A percentile compares a stretch with the other conserved stretches of the same genome.
Evolutionary conservation across 2,113 vertebrate species (phyloP).

Genomic region (Picathartes gymnocephalus): DNA sequence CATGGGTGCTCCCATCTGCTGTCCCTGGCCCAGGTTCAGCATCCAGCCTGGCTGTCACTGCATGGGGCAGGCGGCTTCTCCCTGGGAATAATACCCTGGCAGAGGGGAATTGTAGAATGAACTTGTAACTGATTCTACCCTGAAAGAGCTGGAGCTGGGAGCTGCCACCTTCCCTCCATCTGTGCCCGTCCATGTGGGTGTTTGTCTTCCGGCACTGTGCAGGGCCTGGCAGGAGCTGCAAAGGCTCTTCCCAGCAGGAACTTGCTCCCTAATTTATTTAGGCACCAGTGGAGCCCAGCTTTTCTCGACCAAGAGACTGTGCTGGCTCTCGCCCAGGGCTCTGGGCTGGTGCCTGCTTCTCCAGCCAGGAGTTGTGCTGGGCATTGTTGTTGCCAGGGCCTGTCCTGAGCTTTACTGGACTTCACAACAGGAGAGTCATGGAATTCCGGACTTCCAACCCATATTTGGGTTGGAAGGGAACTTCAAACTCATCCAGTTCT

Average conservation of each 20-base stretch:
- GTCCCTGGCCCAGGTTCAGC: not conserved
- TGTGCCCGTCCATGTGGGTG: not conserved
- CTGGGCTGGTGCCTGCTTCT: not conserved
- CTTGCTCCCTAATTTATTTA: not conserved
- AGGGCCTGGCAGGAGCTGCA: not conserved
- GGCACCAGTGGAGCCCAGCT: not conserved
- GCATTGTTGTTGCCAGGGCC: not conserved
- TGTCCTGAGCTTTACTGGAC: not conserved
- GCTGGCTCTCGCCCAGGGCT: not conserved
- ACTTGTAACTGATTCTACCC: not conserved
- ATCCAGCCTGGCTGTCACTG: not conserved
- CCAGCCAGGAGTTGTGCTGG: not conserved
- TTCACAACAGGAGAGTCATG: not conserved
- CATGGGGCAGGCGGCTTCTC: not conserved
- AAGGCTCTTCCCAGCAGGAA: not conserved
- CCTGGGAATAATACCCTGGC: not conserved
- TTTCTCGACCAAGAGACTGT: not conserved
- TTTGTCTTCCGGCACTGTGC: not conserved
- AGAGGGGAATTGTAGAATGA: not conserved
- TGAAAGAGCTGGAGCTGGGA: not conserved
- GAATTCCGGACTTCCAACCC: not conserved
- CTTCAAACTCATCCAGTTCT: not conserved
- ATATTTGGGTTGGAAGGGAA: not conserved
- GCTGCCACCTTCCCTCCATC: conserved; percentile 26
- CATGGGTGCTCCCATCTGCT: conserved; percentile 20